Conservation (phyloP, 2,797 vertebrate species). For the Hoplostethus mediterraneus region DNA sequence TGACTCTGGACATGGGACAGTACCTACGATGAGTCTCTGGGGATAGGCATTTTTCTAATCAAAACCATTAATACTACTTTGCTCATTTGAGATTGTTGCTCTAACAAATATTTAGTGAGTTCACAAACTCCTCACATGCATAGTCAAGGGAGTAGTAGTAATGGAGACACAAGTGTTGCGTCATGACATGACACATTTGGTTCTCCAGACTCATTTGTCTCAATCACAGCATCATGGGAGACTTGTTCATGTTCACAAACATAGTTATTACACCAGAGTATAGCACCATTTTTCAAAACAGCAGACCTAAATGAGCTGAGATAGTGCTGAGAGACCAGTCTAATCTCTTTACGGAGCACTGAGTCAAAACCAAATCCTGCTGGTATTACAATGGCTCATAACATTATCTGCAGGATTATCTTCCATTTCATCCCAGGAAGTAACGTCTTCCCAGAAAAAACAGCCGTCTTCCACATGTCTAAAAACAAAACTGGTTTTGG, state of each 20-base stretch:
- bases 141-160: not conserved
- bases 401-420: conserved; percentile 11
- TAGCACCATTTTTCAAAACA: not conserved
- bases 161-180: conserved; percentile 8
- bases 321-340: not conserved
- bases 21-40: not conserved
- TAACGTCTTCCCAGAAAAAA: conserved; percentile 20
- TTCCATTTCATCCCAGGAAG: not conserved
- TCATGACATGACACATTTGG: conserved; percentile 3
- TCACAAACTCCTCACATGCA: not conserved
- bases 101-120: not conserved
- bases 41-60: not conserved
- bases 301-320: not conserved
- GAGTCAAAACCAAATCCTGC: conserved; percentile 11
- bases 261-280: no score
- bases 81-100: not conserved
- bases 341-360: not conserved
- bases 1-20: not conserved
- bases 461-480: conserved; percentile 3
- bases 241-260: conserved; percentile 10
- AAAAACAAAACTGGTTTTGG: not conserved
- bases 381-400: not conserved
- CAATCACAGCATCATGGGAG: not conserved
- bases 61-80: not conserved
- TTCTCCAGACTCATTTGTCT: not conserved